Percentiles rank a stretch among this genome's conserved stretches.
phyloP scores from a whole-genome alignment of 2,888 invertebrate species.

The Cheilosia vernalis region DNA sequence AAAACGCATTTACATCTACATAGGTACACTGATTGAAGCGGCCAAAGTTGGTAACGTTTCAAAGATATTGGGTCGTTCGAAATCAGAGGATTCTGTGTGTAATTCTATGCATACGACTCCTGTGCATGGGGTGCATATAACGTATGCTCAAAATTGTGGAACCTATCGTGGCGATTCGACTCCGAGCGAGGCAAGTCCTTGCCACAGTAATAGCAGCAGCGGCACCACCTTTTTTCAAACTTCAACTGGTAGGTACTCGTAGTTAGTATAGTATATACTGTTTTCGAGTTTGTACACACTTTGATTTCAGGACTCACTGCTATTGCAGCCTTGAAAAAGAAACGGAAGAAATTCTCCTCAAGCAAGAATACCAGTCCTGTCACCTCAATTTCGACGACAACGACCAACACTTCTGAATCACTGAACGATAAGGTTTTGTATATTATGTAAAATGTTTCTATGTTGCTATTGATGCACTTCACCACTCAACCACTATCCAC shows the following conservation, averaged over 20 bases:
- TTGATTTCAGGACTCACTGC: conserved; percentile 83
- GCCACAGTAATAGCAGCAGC: conserved; percentile 65
- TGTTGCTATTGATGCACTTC: conserved; percentile 68
- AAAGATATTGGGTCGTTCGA: conserved; percentile 90
- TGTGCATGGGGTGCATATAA: conserved; percentile 87
- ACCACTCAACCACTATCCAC: conserved; percentile 68
- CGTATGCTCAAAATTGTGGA: conserved; percentile 80
- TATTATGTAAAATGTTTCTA: conserved; percentile 72
- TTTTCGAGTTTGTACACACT: neutral
- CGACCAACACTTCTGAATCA: conserved; percentile 76
- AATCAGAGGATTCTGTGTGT: conserved; percentile 93
- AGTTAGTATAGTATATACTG: neutral
- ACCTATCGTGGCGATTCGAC: conserved; percentile 69
- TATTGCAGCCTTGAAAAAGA: conserved; percentile 90
- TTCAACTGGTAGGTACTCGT: conserved; percentile 78
- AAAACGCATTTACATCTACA: neutral
- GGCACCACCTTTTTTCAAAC: conserved; percentile 80
- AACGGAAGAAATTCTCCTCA: conserved; percentile 92
- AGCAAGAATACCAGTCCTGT: conserved; percentile 88
- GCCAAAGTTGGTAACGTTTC: conserved; percentile 92
- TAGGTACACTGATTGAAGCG: conserved; percentile 91
- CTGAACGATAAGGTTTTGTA: conserved; percentile 81
- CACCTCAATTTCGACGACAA: conserved; percentile 81
- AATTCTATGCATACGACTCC: conserved; percentile 85
- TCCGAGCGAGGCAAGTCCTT: conserved; percentile 65